Evolutionary conservation across 2,797 vertebrate species (phyloP), one percentile per base, ranked within the genome.

Genomic region (Pipistrellus kuhlii): DNA sequence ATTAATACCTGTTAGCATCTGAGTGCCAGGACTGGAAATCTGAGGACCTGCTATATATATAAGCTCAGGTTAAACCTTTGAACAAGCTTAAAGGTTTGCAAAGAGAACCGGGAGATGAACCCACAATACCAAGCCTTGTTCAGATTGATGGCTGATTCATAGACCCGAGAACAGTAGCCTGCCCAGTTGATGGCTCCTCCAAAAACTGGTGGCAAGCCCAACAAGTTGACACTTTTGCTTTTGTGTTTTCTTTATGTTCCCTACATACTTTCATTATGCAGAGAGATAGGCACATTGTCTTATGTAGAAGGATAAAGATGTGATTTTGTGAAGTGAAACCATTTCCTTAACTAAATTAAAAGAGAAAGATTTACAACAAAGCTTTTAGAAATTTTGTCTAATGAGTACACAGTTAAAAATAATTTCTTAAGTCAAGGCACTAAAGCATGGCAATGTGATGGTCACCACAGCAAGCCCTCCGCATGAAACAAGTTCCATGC

Each of bases 241-340:
- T 13, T 32, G 55, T 48, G 38, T 44, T 64, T 64, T 38, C 66
- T 87, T 91, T 84, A 23, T 66, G 14, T 73, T 76, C 8, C 88
- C 17, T 62, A 68, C 64, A 32, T 44, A n/a, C 6, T 81, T 94
- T 18, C 6, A 23, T 11, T 77, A 57, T 64, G 25, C 35, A 75
- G 57, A 83, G 73, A 85, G 20, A 69, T 57, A 51, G 0, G 1
- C 71, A 64, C 6, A 35, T 72, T 32, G 14, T 85, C 30, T 64
- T 53, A 30, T 14, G 51, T 8, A 32, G 66, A 86, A 92, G 27
- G 64, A 46, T 78, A 76, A 46, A 92, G 41, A 71, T 4, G 9
- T 75, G 76, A 68, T 85, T 94, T 94, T 69, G 27, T 23, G 77
- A 92, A 87, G 87, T 78, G 59, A 66, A 75, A 46, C 18, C 30